phyloP scores from a whole-genome alignment of 2,888 invertebrate species.

The Leistus spinibarbis region DNA sequence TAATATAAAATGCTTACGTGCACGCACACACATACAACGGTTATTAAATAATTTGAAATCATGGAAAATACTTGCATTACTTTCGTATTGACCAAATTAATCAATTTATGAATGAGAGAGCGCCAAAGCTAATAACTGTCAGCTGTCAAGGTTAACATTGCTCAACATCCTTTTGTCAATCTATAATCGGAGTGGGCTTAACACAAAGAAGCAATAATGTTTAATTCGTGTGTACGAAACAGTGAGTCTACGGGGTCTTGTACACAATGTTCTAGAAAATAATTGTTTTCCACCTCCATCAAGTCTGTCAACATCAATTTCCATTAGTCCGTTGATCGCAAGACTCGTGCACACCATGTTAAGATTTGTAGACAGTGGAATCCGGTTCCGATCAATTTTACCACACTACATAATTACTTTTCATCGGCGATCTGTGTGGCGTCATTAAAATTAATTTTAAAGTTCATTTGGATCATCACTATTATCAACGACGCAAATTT shows the following conservation, averaged over 20 bases:
- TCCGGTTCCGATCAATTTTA: slow-evolving; percentile 23
- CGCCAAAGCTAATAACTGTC: not conserved
- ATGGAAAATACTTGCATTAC: too few species aligned
- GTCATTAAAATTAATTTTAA: not conserved
- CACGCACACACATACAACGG: too few species aligned
- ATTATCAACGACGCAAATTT: too few species aligned
- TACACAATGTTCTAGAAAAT: slow-evolving; percentile 14
- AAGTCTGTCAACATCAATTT: slow-evolving; percentile 37
- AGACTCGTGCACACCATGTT: slow-evolving; percentile 10
- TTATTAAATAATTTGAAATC: too few species aligned
- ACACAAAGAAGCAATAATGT: not conserved
- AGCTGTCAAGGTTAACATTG: not conserved
- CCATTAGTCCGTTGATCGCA: slow-evolving; percentile 17
- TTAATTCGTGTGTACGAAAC: slow-evolving; percentile 14
- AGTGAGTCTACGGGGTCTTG: not conserved
- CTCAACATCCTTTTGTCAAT: not conserved
- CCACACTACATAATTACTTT: slow-evolving; percentile 15
- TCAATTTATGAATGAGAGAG: not conserved
- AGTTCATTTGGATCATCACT: not conserved
- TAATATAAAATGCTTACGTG: too few species aligned
- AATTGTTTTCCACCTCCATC: slow-evolving; percentile 37
- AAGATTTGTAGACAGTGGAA: slow-evolving; percentile 26
- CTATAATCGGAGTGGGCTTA: not conserved
- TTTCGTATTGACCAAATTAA: too few species aligned
- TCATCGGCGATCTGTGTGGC: slow-evolving; percentile 3